A percentile compares a stretch with the other conserved stretches of the same genome.
Conservation (phyloP, 1,140 invertebrate species). For the Pseudomyrmex gracilis region DNA sequence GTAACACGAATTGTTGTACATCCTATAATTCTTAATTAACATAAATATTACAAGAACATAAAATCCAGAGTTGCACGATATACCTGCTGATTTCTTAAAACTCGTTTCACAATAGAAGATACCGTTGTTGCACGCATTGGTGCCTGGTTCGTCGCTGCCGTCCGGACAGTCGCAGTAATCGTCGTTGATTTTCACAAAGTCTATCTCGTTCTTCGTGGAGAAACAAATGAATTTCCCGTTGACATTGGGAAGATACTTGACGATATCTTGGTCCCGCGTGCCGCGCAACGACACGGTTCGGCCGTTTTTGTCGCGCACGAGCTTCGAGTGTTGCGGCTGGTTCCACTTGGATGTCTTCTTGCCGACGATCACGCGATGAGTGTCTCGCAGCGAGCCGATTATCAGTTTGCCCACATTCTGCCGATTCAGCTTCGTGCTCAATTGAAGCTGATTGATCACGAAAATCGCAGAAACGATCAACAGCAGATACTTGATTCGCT, state of each 20-base stretch:
- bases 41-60: conserved; percentile 32
- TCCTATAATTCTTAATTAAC: conserved; percentile 10
- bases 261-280: conserved; percentile 73
- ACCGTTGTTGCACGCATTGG: conserved; percentile 93
- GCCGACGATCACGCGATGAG: conserved; percentile 31
- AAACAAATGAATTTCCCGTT: conserved; percentile 84
- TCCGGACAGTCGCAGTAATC: conserved; percentile 97
- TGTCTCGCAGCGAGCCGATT: conserved; percentile 40
- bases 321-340: conserved; percentile 67
- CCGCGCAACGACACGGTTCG: conserved; percentile 74
- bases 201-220: conserved; percentile 79
- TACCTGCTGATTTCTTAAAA: conserved; percentile 63
- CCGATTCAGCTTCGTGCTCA: conserved; percentile 63
- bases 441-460: conserved; percentile 62
- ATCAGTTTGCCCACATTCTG: conserved; percentile 62
- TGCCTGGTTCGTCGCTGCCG: conserved; percentile 96
- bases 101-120: conserved; percentile 90
- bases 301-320: conserved; percentile 70
- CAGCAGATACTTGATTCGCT: conserved; percentile 59
- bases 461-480: conserved; percentile 64
- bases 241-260: conserved; percentile 80
- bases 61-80: neutral
- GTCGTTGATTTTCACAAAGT: conserved; percentile 93
- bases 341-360: conserved; percentile 65
- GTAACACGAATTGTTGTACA: conserved; percentile 27